Percentiles rank a stretch among this genome's conserved stretches.
Conservation (phyloP, 2,113 vertebrate genomes). For the Hippoglossus stenolepis region DNA sequence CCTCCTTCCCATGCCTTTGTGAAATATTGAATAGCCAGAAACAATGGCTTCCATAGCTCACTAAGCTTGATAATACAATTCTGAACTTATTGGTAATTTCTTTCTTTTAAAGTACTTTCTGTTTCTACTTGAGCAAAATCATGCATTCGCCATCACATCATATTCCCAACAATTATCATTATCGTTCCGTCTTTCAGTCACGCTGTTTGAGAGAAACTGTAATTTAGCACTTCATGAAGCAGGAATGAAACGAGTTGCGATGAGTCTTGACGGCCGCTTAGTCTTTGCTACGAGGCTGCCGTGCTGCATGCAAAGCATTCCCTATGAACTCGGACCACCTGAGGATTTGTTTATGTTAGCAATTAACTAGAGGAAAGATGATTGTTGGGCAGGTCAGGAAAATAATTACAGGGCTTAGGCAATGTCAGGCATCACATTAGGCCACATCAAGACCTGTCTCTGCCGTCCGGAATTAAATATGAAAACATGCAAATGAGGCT, state of each 20-base stretch:
- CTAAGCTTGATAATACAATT: conserved; percentile 45
- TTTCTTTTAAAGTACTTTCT: conserved; percentile 37
- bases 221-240: conserved; percentile 58
- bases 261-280: conserved; percentile 31
- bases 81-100: conserved; percentile 31
- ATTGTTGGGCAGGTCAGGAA: conserved; percentile 78
- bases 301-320: conserved; percentile 59
- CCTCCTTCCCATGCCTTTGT: conserved; percentile 47
- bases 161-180: conserved; percentile 26
- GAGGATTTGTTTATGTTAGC: conserved; percentile 81
- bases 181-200: conserved; percentile 40
- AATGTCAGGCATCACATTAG: conserved; percentile 81
- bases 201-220: conserved; percentile 35
- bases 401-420: conserved; percentile 79
- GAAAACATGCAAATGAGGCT: conserved; percentile 82
- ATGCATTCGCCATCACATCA: conserved; percentile 17
- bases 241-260: conserved; percentile 28
- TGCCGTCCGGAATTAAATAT: conserved; percentile 78
- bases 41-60: conserved; percentile 44
- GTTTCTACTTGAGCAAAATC: conserved; percentile 18
- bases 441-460: conserved; percentile 81
- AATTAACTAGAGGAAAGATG: conserved; percentile 81
- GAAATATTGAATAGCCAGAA: conserved; percentile 62
- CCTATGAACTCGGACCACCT: conserved; percentile 67
- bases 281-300: conserved; percentile 26